Base-by-base conservation (phyloP, 2,113 vertebrate species). In the Aplodontia rufa region DNA sequence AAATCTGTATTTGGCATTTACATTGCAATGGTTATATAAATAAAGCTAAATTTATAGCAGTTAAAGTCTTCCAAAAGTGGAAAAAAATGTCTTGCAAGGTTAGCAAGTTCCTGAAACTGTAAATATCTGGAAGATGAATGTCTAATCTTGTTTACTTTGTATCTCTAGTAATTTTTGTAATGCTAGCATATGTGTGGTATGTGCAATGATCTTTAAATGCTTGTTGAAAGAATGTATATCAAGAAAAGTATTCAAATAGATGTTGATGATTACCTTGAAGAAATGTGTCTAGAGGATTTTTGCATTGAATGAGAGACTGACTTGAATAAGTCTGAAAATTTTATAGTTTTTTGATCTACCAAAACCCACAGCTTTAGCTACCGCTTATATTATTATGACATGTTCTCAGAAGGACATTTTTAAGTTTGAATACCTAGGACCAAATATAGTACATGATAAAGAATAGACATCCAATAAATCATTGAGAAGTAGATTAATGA, bases 161-260 rank as follows among this genome's bases (percentile, higher is more conserved):
- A 76, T 45, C 30, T 58, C 42, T 6, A 93, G 14, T 64, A 68
- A 16, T 19, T 69, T 89, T 58, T 88, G 80, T 24, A 53, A 26
- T 66, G 60, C n/a, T 62, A 81, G 30, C 28, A 47, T 53, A 81
- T 47, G 42, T 62, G 42, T 90, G 9, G 10, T 75, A 86, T n/a
- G n/a, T n/a, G n/a, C n/a, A n/a, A n/a, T n/a, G n/a, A 96, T 90
- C 22, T 85, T 94, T 81, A 86, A 60, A 69, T 80, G 76, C 13
- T 69, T 90, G 26, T 45, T 35, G 47, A 37, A 66, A 53, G 47
- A 90, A 42, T 68, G 75, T 68, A 68, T 42, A 8, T 68, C 62
- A 55, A 42, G 42, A 42, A 47, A 90, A 90, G 20, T 45, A 45
- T 58, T 68, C 64, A 90, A 90, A 80, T 22, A 79, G 47, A 68